phyloP scores from a whole-genome alignment of 2,113 vertebrate genomes.

The Capreolus pygargus region DNA sequence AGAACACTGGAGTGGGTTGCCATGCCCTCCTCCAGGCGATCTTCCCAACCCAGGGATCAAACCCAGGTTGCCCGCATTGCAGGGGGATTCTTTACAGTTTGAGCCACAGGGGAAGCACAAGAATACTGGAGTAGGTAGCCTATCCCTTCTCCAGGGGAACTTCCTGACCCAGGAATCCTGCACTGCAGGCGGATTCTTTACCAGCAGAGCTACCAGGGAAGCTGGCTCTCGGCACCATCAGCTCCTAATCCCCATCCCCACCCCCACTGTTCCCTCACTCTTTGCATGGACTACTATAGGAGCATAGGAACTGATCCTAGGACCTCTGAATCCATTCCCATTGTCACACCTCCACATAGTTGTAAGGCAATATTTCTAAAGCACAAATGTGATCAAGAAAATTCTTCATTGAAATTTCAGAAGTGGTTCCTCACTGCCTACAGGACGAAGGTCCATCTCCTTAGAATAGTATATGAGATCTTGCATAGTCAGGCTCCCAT shows the following conservation, averaged over 20 bases:
- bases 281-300: not conserved
- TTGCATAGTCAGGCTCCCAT: not conserved
- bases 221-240: not conserved
- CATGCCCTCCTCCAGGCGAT: not conserved
- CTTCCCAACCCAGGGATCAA: not conserved
- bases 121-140: not conserved
- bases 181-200: not conserved
- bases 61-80: rapidly evolving
- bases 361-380: not conserved
- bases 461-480: not conserved
- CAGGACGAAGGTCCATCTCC: not conserved
- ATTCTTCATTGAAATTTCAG: not conserved
- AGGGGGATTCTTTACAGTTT: not conserved
- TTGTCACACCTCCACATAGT: not conserved
- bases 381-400: not conserved
- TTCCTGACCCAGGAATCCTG: not conserved
- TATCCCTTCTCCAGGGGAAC: not conserved
- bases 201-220: not conserved
- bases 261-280: not conserved
- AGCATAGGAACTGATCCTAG: not conserved
- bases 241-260: not conserved
- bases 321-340: not conserved
- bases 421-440: not conserved
- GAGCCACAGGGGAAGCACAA: not conserved
- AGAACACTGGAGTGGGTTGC: not conserved